These are phyloP conservation scores for Aradus depressus DNA, from an alignment of 2,888 invertebrate species.

Conservation along the genomic window DNA sequence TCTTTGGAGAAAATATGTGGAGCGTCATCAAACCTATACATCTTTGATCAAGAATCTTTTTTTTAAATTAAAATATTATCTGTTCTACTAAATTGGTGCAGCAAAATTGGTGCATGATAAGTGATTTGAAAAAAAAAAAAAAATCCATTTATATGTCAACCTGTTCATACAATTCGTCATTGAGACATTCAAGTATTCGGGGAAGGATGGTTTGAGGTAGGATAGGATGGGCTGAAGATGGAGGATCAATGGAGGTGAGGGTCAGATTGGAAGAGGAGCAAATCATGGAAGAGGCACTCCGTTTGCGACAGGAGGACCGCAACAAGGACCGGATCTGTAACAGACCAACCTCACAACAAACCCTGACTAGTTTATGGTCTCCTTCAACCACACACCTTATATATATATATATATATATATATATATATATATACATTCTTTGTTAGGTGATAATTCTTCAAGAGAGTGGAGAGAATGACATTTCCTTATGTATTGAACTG, in stretches of 20 bases:
- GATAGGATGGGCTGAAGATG: slow-evolving; percentile 9
- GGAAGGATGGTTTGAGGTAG: slow-evolving; percentile 16
- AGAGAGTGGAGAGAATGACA: no score
- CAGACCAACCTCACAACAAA: no score
- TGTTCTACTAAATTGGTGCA: slow-evolving; percentile 15
- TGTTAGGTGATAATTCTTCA: no score
- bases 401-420: no score
- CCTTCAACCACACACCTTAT: no score
- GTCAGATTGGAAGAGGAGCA: no score
- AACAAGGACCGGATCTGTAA: slow-evolving; percentile 19
- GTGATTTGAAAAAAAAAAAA: slow-evolving; percentile 3
- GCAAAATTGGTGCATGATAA: slow-evolving; percentile 8
- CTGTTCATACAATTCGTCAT: slow-evolving; percentile 23
- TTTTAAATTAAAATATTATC: not conserved
- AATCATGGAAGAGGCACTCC: slow-evolving; percentile 2
- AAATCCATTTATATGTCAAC: slow-evolving; percentile 9
- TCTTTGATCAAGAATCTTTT: no score
- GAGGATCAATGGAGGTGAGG: not conserved
- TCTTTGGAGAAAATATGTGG: no score
- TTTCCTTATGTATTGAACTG: no score
- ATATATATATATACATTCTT: no score
- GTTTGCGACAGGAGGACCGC: slow-evolving; percentile 15
- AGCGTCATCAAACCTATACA: no score
- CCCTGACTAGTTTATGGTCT: no score
- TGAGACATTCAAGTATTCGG: slow-evolving; percentile 17